Evolutionary conservation across 2,797 vertebrate species (phyloP).

Genomic region (Somateria mollissima): DNA sequence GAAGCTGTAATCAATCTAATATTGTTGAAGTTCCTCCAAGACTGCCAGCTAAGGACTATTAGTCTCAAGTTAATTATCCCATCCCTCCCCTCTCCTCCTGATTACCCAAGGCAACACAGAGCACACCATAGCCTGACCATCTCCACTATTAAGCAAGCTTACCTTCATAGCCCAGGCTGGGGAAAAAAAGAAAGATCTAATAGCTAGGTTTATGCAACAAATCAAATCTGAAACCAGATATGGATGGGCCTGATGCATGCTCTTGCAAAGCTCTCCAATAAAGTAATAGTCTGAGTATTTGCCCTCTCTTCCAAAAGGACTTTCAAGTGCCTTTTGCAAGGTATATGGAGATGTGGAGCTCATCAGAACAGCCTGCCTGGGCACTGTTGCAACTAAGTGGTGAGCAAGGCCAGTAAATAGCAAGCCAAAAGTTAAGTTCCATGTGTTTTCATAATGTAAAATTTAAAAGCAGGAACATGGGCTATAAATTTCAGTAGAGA

Average conservation of each 20-base stretch:
- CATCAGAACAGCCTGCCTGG: accelerated
- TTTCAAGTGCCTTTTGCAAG: accelerated
- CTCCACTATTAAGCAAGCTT: accelerated
- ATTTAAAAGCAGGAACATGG: neutral
- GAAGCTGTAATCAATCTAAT: neutral
- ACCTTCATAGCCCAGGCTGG: neutral
- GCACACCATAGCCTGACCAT: accelerated
- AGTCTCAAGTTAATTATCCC: neutral
- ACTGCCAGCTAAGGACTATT: neutral
- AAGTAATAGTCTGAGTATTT: neutral
- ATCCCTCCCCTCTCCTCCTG: no score
- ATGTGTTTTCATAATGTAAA: accelerated
- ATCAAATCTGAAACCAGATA: neutral
- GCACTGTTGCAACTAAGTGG: accelerated
- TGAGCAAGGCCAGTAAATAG: accelerated
- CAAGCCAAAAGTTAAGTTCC: neutral
- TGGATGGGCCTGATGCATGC: accelerated
- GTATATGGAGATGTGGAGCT: accelerated
- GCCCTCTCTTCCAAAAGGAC: neutral
- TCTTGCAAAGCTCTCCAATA: neutral
- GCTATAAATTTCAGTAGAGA: neutral
- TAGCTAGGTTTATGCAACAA: neutral
- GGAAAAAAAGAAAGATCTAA: neutral
- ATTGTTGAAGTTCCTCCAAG: neutral
- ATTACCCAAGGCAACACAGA: neutral